phyloP scores from a whole-genome alignment of 2,113 vertebrate genomes.

The Crotophaga sulcirostris region DNA sequence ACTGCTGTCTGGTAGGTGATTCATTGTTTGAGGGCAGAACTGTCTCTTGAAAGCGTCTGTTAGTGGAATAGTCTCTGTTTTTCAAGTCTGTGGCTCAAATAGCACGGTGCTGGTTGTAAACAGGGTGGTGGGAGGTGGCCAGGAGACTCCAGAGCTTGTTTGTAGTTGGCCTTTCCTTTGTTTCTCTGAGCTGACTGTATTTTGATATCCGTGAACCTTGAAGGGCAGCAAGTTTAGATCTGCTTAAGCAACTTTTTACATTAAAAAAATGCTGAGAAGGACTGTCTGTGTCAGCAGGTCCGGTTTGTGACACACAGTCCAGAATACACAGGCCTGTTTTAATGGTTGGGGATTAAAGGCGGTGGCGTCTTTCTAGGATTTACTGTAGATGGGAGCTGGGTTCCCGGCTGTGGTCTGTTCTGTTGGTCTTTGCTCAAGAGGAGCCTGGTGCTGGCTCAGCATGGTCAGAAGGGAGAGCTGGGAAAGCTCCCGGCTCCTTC shows the following conservation, averaged over 20 bases:
- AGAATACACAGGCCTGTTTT: not conserved
- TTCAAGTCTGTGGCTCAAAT: not conserved
- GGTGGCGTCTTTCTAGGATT: not conserved
- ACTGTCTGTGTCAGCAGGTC: not conserved
- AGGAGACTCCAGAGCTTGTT: not conserved
- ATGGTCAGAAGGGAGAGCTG: not conserved
- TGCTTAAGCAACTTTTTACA: not conserved
- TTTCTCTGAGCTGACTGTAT: not conserved
- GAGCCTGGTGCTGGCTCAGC: not conserved
- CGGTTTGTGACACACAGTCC: not conserved
- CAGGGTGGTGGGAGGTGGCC: not conserved
- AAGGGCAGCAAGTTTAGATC: not conserved
- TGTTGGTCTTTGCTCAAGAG: not conserved
- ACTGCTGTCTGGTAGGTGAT: not conserved
- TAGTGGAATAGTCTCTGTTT: not conserved
- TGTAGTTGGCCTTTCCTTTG: conserved; percentile 14
- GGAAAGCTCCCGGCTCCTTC: not conserved
- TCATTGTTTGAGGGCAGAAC: not conserved
- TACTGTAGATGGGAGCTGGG: not conserved
- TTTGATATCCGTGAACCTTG: not conserved
- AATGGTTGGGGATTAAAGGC: not conserved
- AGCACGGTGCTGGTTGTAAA: not conserved
- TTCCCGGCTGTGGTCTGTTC: not conserved
- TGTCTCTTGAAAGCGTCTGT: rapidly evolving
- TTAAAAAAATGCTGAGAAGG: not conserved